Evolutionary conservation across 2,113 vertebrate genomes (phyloP), one percentile per base, ranked within the genome.

Genomic region (Rhinopomastus cyanomelas): DNA sequence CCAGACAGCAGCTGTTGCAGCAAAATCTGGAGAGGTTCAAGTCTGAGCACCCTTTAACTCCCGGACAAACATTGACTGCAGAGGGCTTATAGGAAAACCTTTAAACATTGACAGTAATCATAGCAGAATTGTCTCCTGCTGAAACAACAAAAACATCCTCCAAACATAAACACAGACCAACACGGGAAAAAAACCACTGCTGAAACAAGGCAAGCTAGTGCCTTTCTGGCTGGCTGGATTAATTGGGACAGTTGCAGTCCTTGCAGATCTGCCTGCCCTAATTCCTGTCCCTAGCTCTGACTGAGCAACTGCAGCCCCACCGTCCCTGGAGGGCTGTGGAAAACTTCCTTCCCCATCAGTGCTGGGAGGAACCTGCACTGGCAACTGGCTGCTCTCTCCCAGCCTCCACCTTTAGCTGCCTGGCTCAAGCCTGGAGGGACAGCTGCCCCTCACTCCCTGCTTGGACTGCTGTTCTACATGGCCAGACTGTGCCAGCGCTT

Each of bases 251-350:
- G 44, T 6, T 91, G 76, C 79, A 89, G 87, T 60, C 80, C 57
- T 4, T 88, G 84, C 68, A 7, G 80, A 60, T 91, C 60, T 90
- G 92, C 36, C 81, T 93, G 95, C 87, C 93, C 94, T 92, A 91
- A 69, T 94, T 92, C 86, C 66, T 15, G 48, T 86, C 55, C 83
- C 85, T 78, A 20, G 86, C 81, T 89, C 86, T 27, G 64, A 42
- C 48, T 65, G 81, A 95, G 84, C 87, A 85, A 61, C 91, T 53
- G 81, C 95, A 92, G 89, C 48, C 91, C 85, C 64, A 74, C 86
- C 64, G 73, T 93, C 94, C 93, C 93, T 48, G 26, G 93, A 85
- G 88, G 88, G 42, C 77, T 14, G 48, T 79, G 4, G 44, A 23
- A 46, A 66, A 8, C 81, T 21, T 91, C 80, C 67, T 46, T 81